These are phyloP conservation scores for Pachyramphus minor DNA, from an alignment of 2,113 vertebrate genomes.

Conservation along the genomic window DNA sequence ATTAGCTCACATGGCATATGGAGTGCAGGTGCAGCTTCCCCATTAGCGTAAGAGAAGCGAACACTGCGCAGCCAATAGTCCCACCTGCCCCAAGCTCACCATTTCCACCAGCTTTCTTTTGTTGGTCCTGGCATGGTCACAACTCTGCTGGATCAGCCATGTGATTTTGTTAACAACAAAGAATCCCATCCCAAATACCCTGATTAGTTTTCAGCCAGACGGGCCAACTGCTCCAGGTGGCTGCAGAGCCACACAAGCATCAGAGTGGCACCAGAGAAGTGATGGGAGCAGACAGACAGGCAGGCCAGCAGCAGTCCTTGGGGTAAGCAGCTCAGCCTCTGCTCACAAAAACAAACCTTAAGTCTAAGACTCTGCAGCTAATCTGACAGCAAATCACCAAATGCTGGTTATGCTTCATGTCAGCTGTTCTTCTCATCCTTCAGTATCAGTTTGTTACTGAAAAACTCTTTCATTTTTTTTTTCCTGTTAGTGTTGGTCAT, in stretches of 20 bases:
- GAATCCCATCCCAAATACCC: background rate
- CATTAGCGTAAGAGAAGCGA: background rate
- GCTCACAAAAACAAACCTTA: background rate
- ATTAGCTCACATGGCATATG: accelerated
- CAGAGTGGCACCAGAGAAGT: accelerated
- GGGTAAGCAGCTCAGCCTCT: background rate
- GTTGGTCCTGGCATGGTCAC: background rate
- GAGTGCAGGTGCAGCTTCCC: background rate
- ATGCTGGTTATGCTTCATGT: background rate
- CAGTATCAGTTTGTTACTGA: background rate
- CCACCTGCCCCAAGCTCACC: background rate
- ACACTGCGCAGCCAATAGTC: accelerated
- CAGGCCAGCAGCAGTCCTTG: background rate
- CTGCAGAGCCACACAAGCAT: background rate
- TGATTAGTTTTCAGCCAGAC: background rate
- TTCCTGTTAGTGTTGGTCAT: background rate
- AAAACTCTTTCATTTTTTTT: background rate
- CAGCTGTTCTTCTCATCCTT: background rate
- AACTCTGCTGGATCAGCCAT: background rate
- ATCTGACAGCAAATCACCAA: background rate
- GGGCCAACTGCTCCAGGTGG: background rate
- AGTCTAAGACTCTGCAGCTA: background rate
- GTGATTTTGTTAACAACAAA: background rate
- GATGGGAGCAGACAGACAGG: accelerated
- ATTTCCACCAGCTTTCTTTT: background rate